Conservation (phyloP, 1,140 invertebrate genomes). For the Diachasmimorpha longicaudata region DNA sequence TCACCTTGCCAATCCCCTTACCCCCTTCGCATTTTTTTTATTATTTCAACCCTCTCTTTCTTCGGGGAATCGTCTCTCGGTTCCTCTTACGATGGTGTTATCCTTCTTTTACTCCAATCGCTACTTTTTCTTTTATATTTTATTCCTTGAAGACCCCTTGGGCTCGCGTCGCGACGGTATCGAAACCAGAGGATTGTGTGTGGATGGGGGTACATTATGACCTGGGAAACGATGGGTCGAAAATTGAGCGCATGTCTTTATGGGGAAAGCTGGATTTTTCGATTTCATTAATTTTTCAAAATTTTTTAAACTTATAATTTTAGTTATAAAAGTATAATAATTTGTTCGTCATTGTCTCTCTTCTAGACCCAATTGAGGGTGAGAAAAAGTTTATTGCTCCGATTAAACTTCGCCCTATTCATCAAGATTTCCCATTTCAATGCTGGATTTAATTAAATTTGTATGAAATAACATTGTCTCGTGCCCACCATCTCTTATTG, state of each 20-base stretch:
- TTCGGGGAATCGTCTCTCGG: slow-evolving; percentile 42
- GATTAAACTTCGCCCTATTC: too few relatives aligned
- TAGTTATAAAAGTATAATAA: too few relatives aligned
- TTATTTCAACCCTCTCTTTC: not conserved
- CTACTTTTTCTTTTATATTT: slow-evolving; percentile 34
- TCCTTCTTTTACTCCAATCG: slow-evolving; percentile 59
- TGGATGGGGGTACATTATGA: slow-evolving; percentile 24
- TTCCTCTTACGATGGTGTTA: slow-evolving; percentile 33
- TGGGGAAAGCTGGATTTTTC: not conserved
- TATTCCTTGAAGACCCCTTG: slow-evolving; percentile 26
- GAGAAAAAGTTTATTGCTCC: too few relatives aligned
- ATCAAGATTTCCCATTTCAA: not conserved
- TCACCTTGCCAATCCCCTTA: not conserved
- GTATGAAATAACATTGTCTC: not conserved
- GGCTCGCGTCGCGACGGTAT: slow-evolving; percentile 25
- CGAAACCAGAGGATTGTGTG: not conserved
- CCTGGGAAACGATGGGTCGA: not conserved
- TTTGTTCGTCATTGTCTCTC: too few relatives aligned
- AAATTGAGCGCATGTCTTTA: too few relatives aligned
- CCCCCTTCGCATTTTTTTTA: not conserved
- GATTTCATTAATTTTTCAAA: too few relatives aligned
- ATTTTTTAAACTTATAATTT: too few relatives aligned
- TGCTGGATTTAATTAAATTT: not conserved
- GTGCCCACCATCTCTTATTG: not conserved
- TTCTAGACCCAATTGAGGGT: too few relatives aligned